These are phyloP conservation scores for Operophtera brumata DNA, from an alignment of 2,888 invertebrate genomes.

Conservation along the genomic window DNA sequence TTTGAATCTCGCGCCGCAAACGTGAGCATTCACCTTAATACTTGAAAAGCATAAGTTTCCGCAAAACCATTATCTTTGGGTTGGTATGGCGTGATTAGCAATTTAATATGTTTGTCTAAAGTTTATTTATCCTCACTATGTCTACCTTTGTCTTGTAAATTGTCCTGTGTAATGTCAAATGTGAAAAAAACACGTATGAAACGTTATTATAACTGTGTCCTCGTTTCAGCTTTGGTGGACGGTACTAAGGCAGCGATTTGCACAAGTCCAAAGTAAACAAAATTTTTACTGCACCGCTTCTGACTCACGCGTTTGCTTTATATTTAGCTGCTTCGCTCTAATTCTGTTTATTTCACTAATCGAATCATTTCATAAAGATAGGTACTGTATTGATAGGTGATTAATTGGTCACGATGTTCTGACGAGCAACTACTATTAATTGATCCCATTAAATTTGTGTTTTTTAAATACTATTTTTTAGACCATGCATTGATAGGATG, in stretches of 20 bases:
- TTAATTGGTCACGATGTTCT: slow-evolving; percentile 2
- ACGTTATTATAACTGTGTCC: slow-evolving; percentile 36
- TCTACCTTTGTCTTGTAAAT: too few species aligned
- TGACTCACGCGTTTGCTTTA: slow-evolving; percentile 71
- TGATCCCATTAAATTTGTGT: not conserved
- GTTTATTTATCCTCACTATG: too few species aligned
- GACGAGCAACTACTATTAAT: not conserved
- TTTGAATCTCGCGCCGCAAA: too few species aligned
- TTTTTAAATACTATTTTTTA: too few species aligned
- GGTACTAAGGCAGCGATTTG: slow-evolving; percentile 70
- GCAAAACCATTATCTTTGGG: not conserved
- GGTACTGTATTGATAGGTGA: not conserved
- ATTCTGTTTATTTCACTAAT: slow-evolving; percentile 65
- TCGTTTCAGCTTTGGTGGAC: slow-evolving; percentile 78
- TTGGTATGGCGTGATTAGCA: not conserved
- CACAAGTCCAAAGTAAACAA: slow-evolving; percentile 70
- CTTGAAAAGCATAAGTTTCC: too few species aligned
- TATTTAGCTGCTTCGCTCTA: slow-evolving; percentile 64
- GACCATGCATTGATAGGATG: too few species aligned
- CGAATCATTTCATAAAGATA: slow-evolving; percentile 9
- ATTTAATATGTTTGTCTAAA: not conserved
- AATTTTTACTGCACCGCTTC: slow-evolving; percentile 68
- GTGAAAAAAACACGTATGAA: slow-evolving; percentile 26
- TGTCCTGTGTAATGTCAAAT: not conserved
- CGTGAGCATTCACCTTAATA: too few species aligned